Conservation (phyloP, 2,888 invertebrate species). For the Eilema caniola region DNA sequence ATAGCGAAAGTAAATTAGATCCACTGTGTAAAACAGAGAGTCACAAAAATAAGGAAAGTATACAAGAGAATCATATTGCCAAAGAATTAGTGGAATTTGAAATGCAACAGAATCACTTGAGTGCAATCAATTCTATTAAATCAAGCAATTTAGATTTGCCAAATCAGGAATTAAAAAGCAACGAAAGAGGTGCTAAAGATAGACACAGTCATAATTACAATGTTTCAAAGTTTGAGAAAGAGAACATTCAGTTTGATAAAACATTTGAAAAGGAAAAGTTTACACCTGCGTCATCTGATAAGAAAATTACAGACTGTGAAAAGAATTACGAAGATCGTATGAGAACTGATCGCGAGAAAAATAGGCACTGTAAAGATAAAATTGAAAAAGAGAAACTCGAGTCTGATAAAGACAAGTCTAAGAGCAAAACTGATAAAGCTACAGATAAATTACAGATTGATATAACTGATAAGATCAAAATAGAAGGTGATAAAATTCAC, state of each 20-base stretch:
- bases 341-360: slow-evolving; percentile 77
- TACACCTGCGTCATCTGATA: slow-evolving; percentile 38
- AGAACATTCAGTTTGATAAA: slow-evolving; percentile 80
- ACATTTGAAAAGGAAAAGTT: slow-evolving; percentile 72
- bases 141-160: slow-evolving; percentile 39
- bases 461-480: slow-evolving; percentile 62
- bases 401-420: slow-evolving; percentile 63
- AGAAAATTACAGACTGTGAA: slow-evolving; percentile 69
- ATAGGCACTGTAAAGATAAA: slow-evolving; percentile 69
- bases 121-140: slow-evolving; percentile 63
- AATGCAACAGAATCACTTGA: slow-evolving; percentile 63
- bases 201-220: slow-evolving; percentile 63
- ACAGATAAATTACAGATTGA: slow-evolving; percentile 70
- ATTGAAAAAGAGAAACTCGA: slow-evolving; percentile 77
- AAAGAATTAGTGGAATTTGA: slow-evolving; percentile 69
- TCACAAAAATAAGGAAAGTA: slow-evolving; percentile 54
- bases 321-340: slow-evolving; percentile 74
- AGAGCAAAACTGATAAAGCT: slow-evolving; percentile 62
- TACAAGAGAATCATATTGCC: slow-evolving; percentile 59
- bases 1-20: slow-evolving; percentile 54
- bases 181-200: slow-evolving; percentile 68
- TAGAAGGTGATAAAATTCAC: slow-evolving; percentile 62
- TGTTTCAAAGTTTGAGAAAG: slow-evolving; percentile 72
- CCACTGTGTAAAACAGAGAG: slow-evolving; percentile 30
- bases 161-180: slow-evolving; percentile 60